A percentile compares a stretch with the other conserved stretches of the same genome.
phyloP scores from a whole-genome alignment of 2,888 invertebrate species.

The Metallyticus violacea region DNA sequence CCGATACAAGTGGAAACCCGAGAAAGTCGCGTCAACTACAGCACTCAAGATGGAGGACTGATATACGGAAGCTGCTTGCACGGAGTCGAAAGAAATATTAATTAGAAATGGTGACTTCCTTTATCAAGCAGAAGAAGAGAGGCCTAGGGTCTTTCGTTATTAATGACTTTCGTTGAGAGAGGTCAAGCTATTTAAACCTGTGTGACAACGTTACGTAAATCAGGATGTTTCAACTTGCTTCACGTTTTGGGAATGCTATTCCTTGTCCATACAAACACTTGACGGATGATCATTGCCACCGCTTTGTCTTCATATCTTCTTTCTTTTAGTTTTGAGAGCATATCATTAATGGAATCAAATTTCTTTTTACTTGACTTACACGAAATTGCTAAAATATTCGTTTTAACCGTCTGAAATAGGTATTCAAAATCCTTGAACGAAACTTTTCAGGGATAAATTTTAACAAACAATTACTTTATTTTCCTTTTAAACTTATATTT shows the following conservation, averaged over 20 bases:
- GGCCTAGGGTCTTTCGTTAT: background rate
- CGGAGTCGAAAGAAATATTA: background rate
- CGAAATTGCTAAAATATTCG: too few relatives aligned
- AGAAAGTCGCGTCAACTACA: background rate
- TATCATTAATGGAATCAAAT: background rate
- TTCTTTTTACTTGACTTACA: too few relatives aligned
- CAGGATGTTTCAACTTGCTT: background rate
- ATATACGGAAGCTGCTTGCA: background rate
- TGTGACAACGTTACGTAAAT: background rate
- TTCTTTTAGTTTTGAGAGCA: background rate
- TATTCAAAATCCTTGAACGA: too few relatives aligned
- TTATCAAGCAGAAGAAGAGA: background rate
- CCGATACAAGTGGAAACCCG: background rate
- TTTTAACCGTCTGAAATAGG: too few relatives aligned
- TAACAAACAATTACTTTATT: too few relatives aligned
- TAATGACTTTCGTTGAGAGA: background rate
- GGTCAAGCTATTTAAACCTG: background rate
- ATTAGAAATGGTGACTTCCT: background rate
- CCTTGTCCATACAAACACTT: background rate
- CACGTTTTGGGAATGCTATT: background rate
- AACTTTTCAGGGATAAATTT: too few relatives aligned
- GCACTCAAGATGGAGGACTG: background rate
- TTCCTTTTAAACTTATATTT: too few relatives aligned
- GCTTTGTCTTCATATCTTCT: background rate
- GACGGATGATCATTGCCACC: too few relatives aligned